Evolutionary conservation across 2,888 invertebrate genomes (phyloP), one percentile per base, ranked within the genome.

Genomic region (Amitus sp.): DNA sequence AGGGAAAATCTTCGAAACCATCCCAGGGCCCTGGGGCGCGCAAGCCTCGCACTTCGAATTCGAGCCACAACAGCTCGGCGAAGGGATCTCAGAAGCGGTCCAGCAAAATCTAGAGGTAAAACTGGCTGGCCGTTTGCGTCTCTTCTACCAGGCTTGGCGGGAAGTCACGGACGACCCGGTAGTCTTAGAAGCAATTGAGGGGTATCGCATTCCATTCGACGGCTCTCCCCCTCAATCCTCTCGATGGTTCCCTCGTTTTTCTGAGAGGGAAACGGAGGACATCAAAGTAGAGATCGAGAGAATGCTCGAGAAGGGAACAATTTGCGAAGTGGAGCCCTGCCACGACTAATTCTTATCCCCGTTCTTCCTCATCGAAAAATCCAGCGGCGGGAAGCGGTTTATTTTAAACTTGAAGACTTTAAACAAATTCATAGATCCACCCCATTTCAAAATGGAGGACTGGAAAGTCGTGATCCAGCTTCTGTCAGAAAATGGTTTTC

Each of bases 391-490:
- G 7, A 47, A 56, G 1, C 18, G 62, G 9, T 56, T 52, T 7
- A 56, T 62, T 19, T 19, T 56, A 0, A 62, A 62, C n/a, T 20
- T 56, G 2, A 47, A 47, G 27, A 20, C 39, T 2, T 30, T 62
- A 28, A 56, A 62, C 15, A 4, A 20, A 17, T 57, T 40, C 18
- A 52, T 56, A 6, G 5, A 13, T 3, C 19, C 53, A 6, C 34
- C 40, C 2, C 53, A 62, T 17, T 62, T 57, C 12, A 52, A 62
- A 47, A 28, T 62, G 27, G 49, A 52, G 28, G 48, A 62, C 37
- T 52, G 33, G 39, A 62, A 52, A 43, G 43, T 33, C 1, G 52
- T 37, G 1, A 12, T 28, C n/a, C 19, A 45, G 5, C 45, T 61
- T 2, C 9, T 56, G 1, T 9, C 18, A 2, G 19, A 12, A 9